These are phyloP conservation scores for Drosophila rhopaloa DNA, from an alignment of 1,140 invertebrate genomes.

Conservation along the genomic window DNA sequence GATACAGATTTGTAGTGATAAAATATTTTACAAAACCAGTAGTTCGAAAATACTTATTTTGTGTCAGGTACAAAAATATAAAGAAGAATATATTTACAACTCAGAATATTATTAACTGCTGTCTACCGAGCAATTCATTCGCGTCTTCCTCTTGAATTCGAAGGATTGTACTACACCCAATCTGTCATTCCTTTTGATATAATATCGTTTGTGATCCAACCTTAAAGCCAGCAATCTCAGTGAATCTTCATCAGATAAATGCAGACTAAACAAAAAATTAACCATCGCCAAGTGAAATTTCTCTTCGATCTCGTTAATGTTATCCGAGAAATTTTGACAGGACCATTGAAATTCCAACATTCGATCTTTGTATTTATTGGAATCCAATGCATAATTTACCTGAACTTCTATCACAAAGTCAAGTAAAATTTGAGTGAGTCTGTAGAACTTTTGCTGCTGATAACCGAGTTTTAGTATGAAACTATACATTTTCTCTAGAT, in stretches of 20 bases:
- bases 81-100: neutral
- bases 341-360: slow-evolving; percentile 16
- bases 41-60: too few relatives aligned
- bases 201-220: slow-evolving; percentile 17
- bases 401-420: slow-evolving; percentile 1
- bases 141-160: neutral
- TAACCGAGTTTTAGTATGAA: slow-evolving; percentile 28
- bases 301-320: slow-evolving; percentile 12
- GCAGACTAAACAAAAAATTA: slow-evolving; percentile 16
- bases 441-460: slow-evolving; percentile 29
- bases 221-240: slow-evolving; percentile 12
- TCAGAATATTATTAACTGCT: neutral
- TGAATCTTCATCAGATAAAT: neutral
- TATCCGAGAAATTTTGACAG: slow-evolving; percentile 35
- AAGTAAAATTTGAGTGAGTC: neutral
- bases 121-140: neutral
- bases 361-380: neutral
- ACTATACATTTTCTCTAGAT: slow-evolving; percentile 22
- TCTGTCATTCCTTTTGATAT: slow-evolving; percentile 3
- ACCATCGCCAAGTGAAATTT: slow-evolving; percentile 21
- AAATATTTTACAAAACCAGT: too few relatives aligned
- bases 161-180: slow-evolving; percentile 4
- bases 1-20: too few relatives aligned
- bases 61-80: neutral
- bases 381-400: neutral